phyloP scores from a whole-genome alignment of 2,797 vertebrate species.

The Macropodus opercularis region DNA sequence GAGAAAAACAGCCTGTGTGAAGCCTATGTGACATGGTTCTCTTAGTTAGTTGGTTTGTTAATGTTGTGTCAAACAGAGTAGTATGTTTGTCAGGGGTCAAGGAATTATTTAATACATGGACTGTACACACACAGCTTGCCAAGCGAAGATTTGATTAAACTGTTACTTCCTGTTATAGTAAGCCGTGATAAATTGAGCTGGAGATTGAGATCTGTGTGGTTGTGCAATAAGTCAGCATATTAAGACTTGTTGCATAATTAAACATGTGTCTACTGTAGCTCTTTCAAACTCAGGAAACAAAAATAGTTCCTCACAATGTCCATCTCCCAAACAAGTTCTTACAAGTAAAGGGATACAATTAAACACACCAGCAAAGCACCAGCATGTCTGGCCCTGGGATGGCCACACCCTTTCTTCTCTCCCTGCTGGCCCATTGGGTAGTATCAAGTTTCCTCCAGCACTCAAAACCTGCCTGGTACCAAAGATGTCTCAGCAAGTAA shows the following conservation, averaged over 20 bases:
- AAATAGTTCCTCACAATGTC: slow-evolving; percentile 19
- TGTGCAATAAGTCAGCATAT: neutral
- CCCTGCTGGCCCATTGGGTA: slow-evolving; percentile 59
- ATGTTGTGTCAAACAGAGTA: slow-evolving; percentile 31
- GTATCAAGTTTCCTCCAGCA: slow-evolving; percentile 73
- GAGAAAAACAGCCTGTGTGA: slow-evolving; percentile 51
- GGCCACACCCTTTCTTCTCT: slow-evolving; percentile 70
- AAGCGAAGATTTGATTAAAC: neutral
- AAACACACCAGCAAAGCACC: slow-evolving; percentile 56
- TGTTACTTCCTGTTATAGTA: neutral
- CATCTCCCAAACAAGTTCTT: slow-evolving; percentile 35
- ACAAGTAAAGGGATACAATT: slow-evolving; percentile 19
- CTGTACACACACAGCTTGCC: neutral
- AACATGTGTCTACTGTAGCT: neutral
- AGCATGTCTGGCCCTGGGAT: slow-evolving; percentile 62
- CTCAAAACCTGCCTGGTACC: slow-evolving; percentile 74
- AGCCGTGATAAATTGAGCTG: neutral
- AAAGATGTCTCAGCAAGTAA: slow-evolving; percentile 64
- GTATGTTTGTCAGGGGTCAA: slow-evolving; percentile 35
- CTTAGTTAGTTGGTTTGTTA: slow-evolving; percentile 14
- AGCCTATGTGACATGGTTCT: slow-evolving; percentile 19
- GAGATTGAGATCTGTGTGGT: neutral
- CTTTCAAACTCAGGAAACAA: slow-evolving; percentile 6
- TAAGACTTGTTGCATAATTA: slow-evolving; percentile 1
- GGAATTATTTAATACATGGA: slow-evolving; percentile 15